phyloP scores from a whole-genome alignment of 1,140 invertebrate species.

The Ips nitidus region DNA sequence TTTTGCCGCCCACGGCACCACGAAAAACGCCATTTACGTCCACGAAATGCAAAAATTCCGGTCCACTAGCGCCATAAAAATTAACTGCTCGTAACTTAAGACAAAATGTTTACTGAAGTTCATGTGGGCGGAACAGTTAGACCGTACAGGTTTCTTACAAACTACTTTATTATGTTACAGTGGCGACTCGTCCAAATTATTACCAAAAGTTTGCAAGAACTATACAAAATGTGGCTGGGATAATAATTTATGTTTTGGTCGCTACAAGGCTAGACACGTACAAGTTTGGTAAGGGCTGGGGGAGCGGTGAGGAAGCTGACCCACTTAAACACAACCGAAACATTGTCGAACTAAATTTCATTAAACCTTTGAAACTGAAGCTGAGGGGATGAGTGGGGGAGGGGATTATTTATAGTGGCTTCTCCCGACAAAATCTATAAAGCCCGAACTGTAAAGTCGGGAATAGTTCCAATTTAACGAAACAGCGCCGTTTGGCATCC shows the following conservation, averaged over 20 bases:
- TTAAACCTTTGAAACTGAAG: slow-evolving; percentile 4
- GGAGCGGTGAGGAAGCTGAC: too few relatives aligned
- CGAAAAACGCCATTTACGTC: not conserved
- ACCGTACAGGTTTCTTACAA: not conserved
- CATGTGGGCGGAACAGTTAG: slow-evolving; percentile 9
- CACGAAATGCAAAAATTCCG: slow-evolving; percentile 3
- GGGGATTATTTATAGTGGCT: slow-evolving; percentile 12
- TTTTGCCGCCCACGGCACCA: not conserved
- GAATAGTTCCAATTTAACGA: slow-evolving; percentile 22
- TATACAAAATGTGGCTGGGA: too few relatives aligned
- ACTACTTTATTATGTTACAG: not conserved
- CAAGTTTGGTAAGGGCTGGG: too few relatives aligned
- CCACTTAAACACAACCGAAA: not conserved
- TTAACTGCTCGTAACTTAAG: slow-evolving; percentile 15
- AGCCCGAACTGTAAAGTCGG: slow-evolving; percentile 11
- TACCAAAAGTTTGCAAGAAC: too few relatives aligned
- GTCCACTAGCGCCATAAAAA: not conserved
- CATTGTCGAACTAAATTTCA: not conserved
- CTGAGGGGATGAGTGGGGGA: not conserved
- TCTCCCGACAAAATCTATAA: slow-evolving; percentile 16
- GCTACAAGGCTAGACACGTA: too few relatives aligned
- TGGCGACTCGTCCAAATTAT: too few relatives aligned
- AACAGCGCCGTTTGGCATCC: slow-evolving; percentile 16
- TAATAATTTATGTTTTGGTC: too few relatives aligned
- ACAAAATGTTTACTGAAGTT: slow-evolving; percentile 7